A percentile compares a stretch with the other conserved stretches of the same genome.
Conservation (phyloP, 1,140 invertebrate species). For the Hylaeus anthracinus region DNA sequence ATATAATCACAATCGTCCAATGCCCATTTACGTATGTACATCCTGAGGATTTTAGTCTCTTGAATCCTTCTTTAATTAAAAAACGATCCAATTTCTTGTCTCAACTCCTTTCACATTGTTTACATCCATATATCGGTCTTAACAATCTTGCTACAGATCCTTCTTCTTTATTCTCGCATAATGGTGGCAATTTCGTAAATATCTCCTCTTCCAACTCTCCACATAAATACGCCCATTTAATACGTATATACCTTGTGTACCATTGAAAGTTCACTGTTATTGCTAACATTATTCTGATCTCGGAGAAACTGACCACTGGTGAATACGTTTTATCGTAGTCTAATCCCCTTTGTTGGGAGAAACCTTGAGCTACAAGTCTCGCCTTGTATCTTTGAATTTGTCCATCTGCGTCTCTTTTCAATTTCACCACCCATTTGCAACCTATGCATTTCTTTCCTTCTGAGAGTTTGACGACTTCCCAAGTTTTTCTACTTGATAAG, state of each 20-base stretch:
- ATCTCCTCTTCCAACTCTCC: constrained; percentile 11
- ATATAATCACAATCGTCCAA: neutral
- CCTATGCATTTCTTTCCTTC: constrained; percentile 9
- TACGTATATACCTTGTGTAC: constrained; percentile 7
- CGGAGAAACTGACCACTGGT: constrained; percentile 6
- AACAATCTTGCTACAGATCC: neutral
- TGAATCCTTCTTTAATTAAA: neutral
- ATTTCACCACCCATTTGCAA: constrained; percentile 5
- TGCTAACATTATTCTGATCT: constrained; percentile 1
- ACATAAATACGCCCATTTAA: constrained; percentile 22
- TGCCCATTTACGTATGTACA: constrained; percentile 4
- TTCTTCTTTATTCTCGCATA: neutral
- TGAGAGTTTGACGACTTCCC: neutral
- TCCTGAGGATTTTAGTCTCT: constrained; percentile 7
- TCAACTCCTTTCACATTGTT: constrained; percentile 16
- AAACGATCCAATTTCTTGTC: constrained; percentile 4
- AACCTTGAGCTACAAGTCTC: constrained; percentile 22
- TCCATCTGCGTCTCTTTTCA: neutral
- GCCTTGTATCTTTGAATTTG: constrained; percentile 27
- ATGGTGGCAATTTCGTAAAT: constrained; percentile 5
- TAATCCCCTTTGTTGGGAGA: neutral
- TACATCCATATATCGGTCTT: constrained; percentile 8
- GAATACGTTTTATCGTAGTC: constrained; percentile 18
- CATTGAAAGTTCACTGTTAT: neutral
- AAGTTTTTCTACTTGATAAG: neutral